Base-by-base conservation (phyloP, 2,888 invertebrate species). In the Drosophila peninsularis region DNA sequence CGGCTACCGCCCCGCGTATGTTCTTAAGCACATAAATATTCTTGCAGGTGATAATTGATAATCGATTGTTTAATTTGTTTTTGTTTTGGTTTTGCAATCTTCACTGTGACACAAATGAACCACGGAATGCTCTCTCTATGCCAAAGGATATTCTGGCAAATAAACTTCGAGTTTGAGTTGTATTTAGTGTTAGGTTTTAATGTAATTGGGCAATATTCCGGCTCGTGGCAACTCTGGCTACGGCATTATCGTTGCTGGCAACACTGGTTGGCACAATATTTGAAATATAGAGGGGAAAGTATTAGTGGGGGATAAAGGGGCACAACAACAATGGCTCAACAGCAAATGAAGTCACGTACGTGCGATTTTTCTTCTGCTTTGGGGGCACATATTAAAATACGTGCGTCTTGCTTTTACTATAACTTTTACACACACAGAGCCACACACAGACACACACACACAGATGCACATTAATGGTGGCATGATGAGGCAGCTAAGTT, bases 291-390 rank as follows among this genome's bases (percentile, higher is more conserved):
- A 24, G 37, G 30, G 42, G 44, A 9, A 27, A 30, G 50, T 19
- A 27, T 17, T 30, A 17, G 60, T 11, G 32, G 32, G 36, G 58
- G 9, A 24, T 55, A 62, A 69, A 55, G 68, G 54, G 56, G 55
- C 44, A 42, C 73, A 76, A 74, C 71, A 65, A 75, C 78, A 76
- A 76, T 70, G 79, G 68, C 65, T 57, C 62, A 68, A 84, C 87
- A 74, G 77, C 78, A 91, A 91, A 91, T 90, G 90, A 91, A 91
- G 91, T 91, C 91, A 91, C 91, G 91, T 91, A 81, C 86, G 77
- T 86, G 82, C 82, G 89, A 91, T 91, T 91, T 91, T 90, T 90
- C 91, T 90, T 91, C 72, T 84, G 88, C 88, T 87, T 89, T 81
- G 88, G 82, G 73, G 83, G 88, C 84, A 88, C 90, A 91, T 91